Evolutionary conservation across 2,797 vertebrate genomes (phyloP).

Genomic region (Eptatretus atami): DNA sequence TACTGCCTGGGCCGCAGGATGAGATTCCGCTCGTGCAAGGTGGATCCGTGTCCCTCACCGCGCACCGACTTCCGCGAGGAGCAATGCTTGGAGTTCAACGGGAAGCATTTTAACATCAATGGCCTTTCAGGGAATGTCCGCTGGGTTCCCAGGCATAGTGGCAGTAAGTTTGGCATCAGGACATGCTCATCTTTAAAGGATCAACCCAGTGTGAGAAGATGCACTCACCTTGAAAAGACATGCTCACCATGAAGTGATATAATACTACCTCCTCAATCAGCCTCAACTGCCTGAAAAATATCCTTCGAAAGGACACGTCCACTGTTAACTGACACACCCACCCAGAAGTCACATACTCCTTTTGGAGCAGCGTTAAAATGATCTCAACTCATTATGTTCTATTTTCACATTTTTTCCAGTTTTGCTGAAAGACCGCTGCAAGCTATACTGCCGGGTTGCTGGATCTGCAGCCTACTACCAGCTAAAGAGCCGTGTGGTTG

Average conservation of each 20-base stretch:
- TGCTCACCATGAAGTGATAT: too few species aligned
- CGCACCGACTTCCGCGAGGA: slow-evolving; percentile 56
- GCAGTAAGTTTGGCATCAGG: slow-evolving; percentile 38
- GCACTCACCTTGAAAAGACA: too few species aligned
- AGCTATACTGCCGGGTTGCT: slow-evolving; percentile 72
- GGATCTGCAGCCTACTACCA: slow-evolving; percentile 73
- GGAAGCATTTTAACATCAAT: slow-evolving; percentile 83
- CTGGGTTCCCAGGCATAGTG: slow-evolving; percentile 87
- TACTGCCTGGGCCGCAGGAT: slow-evolving; percentile 80
- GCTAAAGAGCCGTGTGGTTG: slow-evolving; percentile 54
- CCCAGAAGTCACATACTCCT: too few species aligned
- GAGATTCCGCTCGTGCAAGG: slow-evolving; percentile 90
- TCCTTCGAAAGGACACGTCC: too few species aligned
- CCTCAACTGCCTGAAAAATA: too few species aligned
- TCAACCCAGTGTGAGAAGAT: too few species aligned
- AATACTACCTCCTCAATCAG: too few species aligned
- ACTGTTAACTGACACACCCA: too few species aligned
- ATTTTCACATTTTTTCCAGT: slow-evolving; percentile 19
- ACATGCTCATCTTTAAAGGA: too few species aligned
- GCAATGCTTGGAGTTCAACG: slow-evolving; percentile 68
- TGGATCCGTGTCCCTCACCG: slow-evolving; percentile 53
- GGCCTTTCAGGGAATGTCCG: slow-evolving; percentile 50
- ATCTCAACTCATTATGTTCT: too few species aligned
- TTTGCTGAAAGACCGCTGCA: slow-evolving; percentile 82
- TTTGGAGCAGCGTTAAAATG: too few species aligned